These are phyloP conservation scores for Haliclystus octoradiatus DNA, from an alignment of 30 jellyfish, hydroid and myxozoan genomes.

Conservation along the genomic window DNA sequence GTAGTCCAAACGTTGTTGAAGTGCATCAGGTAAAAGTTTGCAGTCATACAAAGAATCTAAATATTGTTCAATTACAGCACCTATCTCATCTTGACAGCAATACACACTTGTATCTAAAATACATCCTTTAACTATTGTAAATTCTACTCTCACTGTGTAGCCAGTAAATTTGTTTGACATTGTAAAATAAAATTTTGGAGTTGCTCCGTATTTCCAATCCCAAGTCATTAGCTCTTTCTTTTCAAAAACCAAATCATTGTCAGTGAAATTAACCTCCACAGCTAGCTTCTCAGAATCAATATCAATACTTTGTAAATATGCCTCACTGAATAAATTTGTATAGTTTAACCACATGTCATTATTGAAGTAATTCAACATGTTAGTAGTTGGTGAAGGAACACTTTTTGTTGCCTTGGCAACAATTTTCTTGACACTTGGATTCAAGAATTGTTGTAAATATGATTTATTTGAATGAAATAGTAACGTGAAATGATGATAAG, in stretches of 20 bases:
- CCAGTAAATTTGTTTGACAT: not conserved
- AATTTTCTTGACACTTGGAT: conserved; percentile 34
- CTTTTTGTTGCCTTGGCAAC: conserved; percentile 79
- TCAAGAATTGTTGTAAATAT: conserved; percentile 9
- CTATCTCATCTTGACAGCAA: too few species aligned
- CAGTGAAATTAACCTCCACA: not conserved
- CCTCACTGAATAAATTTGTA: conserved; percentile 13
- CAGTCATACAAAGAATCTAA: not conserved
- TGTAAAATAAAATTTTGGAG: conserved; percentile 53
- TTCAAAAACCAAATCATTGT: conserved; percentile 4
- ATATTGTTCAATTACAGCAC: too few species aligned
- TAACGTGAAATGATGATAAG: conserved; percentile 92
- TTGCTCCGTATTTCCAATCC: conserved; percentile 89
- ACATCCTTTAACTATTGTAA: not conserved
- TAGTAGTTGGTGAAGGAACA: conserved; percentile 48
- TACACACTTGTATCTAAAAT: too few species aligned
- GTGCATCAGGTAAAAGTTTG: not conserved
- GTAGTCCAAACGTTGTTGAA: not conserved
- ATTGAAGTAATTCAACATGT: conserved; percentile 24
- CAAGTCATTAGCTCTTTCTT: conserved; percentile 15
- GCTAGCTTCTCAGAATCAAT: not conserved
- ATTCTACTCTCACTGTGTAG: too few species aligned
- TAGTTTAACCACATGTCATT: conserved; percentile 26
- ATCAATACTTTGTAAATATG: conserved; percentile 1
- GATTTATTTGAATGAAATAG: conserved; percentile 54